Conservation (phyloP, 1,140 invertebrate species). For the Psix sp. region DNA sequence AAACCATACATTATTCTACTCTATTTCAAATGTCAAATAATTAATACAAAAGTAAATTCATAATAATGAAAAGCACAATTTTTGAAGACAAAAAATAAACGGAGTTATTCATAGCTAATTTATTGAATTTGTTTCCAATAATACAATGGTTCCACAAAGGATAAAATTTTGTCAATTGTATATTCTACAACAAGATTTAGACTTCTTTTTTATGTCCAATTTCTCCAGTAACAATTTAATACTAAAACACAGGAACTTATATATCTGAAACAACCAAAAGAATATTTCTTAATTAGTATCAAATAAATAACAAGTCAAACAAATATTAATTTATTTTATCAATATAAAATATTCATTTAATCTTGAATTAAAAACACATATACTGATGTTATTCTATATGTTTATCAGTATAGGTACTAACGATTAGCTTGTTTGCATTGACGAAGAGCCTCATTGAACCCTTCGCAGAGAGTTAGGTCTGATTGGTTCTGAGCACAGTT, state of each 20-base stretch:
- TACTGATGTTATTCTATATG: no score
- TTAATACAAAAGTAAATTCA: not conserved
- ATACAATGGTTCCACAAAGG: slow-evolving; percentile 9
- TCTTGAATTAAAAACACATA: no score
- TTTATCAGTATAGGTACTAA: no score
- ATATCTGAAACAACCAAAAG: slow-evolving; percentile 52
- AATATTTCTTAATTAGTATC: slow-evolving; percentile 13
- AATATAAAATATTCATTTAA: no score
- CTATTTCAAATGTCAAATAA: not conserved
- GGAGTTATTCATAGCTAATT: slow-evolving; percentile 15
- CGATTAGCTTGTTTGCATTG: slow-evolving; percentile 86
- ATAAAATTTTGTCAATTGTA: not conserved
- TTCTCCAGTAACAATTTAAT: slow-evolving; percentile 1
- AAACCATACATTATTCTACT: no score
- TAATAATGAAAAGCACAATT: not conserved
- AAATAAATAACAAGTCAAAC: not conserved
- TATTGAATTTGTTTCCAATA: slow-evolving; percentile 6
- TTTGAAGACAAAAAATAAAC: not conserved
- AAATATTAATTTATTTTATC: not conserved
- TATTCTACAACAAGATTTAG: slow-evolving; percentile 12
- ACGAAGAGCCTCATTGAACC: slow-evolving; percentile 94
- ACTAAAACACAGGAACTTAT: slow-evolving; percentile 10
- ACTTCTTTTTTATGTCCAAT: not conserved
- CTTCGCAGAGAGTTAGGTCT: slow-evolving; percentile 91
- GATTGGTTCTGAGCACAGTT: slow-evolving; percentile 90